Evolutionary conservation across 2,113 vertebrate genomes (phyloP).

Genomic region (Mastomys natalensis): DNA sequence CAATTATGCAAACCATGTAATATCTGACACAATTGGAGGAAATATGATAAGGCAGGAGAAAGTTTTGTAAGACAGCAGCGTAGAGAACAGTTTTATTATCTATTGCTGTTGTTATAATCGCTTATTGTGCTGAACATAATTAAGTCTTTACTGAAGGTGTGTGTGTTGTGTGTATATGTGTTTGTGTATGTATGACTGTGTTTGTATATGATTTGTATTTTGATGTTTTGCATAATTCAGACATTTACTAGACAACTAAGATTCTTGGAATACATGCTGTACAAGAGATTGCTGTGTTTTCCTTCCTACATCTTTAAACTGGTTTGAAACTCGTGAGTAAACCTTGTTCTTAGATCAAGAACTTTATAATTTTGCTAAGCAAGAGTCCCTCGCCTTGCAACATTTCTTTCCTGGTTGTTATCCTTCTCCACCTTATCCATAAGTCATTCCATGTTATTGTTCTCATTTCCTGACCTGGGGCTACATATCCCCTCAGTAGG

Average conservation of each 20-base stretch:
- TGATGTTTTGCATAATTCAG: not conserved
- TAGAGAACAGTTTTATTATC: not conserved
- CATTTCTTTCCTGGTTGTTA: not conserved
- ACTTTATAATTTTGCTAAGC: not conserved
- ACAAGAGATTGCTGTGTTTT: not conserved
- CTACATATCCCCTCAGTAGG: not conserved
- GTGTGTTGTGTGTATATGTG: not conserved
- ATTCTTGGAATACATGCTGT: too few relatives aligned
- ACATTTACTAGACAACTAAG: not conserved
- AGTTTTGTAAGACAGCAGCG: not conserved
- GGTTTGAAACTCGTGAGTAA: not conserved
- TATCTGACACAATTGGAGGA: not conserved
- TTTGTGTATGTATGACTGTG: not conserved
- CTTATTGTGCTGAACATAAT: not conserved
- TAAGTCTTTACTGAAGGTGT: not conserved
- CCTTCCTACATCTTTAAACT: not conserved
- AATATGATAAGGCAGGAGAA: too few relatives aligned
- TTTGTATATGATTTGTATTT: not conserved
- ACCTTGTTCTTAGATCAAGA: not conserved
- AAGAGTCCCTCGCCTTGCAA: not conserved
- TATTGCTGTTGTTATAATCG: not conserved
- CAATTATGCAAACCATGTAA: not conserved
- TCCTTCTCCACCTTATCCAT: rapidly evolving
- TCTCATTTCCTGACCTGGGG: not conserved
- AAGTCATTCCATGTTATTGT: not conserved